A percentile compares a stretch with the other conserved stretches of the same genome.
Evolutionary conservation across 2,113 vertebrate genomes (phyloP).

Genomic region (Scalopus aquaticus): DNA sequence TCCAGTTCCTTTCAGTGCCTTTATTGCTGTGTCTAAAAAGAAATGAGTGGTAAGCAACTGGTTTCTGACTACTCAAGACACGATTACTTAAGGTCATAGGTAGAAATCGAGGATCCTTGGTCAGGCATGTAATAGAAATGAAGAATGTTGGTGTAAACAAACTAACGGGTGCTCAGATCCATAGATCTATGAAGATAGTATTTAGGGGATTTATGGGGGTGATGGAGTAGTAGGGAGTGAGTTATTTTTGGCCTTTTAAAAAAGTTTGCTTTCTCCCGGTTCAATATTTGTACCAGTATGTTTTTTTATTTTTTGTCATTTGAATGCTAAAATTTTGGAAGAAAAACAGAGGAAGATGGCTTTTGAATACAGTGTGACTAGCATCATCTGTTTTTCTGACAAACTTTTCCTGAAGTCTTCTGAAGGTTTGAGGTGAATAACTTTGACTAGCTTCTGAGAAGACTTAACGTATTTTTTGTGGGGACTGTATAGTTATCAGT

Average conservation of each 20-base stretch:
- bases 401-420: constrained; percentile 26
- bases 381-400: not conserved
- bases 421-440: not conserved
- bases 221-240: not conserved
- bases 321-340: constrained; percentile 31
- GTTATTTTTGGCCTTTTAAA: constrained; percentile 7
- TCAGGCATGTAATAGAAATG: not conserved
- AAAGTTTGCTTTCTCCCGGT: not conserved
- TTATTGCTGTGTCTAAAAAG: constrained; percentile 12
- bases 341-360: not conserved
- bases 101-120: not conserved
- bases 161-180: not conserved
- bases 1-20: not conserved
- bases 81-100: not conserved
- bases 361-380: constrained; percentile 25
- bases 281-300: not conserved
- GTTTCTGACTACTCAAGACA: not conserved
- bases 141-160: constrained; percentile 14
- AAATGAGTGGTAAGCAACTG: constrained; percentile 13
- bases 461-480: not conserved
- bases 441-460: constrained; percentile 25
- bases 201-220: not conserved
- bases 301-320: constrained; percentile 28
- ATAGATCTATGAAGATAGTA: not conserved
- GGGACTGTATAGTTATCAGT: not conserved